Evolutionary conservation across 2,888 invertebrate species (phyloP).

Genomic region (Magallana nippona): DNA sequence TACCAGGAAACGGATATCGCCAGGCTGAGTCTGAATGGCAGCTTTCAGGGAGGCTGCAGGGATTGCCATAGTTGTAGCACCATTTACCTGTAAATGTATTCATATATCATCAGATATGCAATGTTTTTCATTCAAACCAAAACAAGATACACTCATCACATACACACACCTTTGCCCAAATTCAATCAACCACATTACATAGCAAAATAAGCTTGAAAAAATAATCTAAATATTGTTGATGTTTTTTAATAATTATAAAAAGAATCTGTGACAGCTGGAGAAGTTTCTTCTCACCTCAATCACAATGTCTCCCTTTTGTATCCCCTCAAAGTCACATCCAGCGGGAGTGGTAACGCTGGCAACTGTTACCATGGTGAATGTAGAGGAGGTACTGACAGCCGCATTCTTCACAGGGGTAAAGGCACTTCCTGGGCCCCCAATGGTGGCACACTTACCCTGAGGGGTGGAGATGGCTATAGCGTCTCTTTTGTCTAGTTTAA

Average conservation of each 20-base stretch:
- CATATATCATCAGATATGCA: no score
- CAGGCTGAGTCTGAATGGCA: constrained; percentile 41
- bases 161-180: no score
- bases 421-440: constrained; percentile 58
- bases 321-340: constrained; percentile 53
- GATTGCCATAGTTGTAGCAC: not conserved
- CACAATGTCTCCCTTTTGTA: constrained; percentile 67
- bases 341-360: constrained; percentile 53
- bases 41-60: constrained; percentile 8
- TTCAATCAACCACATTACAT: no score
- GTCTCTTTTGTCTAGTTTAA: constrained; percentile 43
- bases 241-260: no score
- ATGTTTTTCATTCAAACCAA: no score
- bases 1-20: constrained; percentile 60
- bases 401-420: constrained; percentile 57
- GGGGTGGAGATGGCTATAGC: constrained; percentile 41
- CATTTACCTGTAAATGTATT: constrained; percentile 11
- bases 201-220: no score
- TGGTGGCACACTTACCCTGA: constrained; percentile 50
- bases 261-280: no score
- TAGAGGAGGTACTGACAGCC: constrained; percentile 42
- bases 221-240: no score
- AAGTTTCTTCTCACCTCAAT: constrained; percentile 62
- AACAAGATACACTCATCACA: no score
- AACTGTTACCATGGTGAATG: constrained; percentile 59